phyloP scores from a whole-genome alignment of 1,140 invertebrate species.

The Drosophila santomea region DNA sequence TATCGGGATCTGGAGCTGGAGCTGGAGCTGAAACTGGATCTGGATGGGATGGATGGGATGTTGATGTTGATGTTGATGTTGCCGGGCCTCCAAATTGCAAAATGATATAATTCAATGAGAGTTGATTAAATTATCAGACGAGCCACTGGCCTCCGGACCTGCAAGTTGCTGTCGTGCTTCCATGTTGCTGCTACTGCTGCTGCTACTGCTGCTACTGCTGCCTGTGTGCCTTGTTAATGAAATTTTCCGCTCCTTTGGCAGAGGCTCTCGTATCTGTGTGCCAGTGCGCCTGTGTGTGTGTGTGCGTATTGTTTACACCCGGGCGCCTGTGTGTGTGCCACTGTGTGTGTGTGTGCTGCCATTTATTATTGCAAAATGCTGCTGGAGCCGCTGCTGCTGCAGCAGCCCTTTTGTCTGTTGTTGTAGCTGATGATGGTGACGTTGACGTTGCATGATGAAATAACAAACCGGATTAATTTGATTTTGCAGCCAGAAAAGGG shows the following conservation, averaged over 20 bases:
- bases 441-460: slow-evolving; percentile 82
- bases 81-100: slow-evolving; percentile 68
- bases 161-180: slow-evolving; percentile 22
- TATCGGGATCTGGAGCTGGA: slow-evolving; percentile 25
- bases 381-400: slow-evolving; percentile 32
- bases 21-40: slow-evolving; percentile 24
- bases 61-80: slow-evolving; percentile 10
- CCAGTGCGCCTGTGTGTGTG: slow-evolving; percentile 18
- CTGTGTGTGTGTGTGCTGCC: slow-evolving; percentile 48
- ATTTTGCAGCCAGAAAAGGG: slow-evolving; percentile 55
- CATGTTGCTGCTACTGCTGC: slow-evolving; percentile 28
- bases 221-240: slow-evolving; percentile 81
- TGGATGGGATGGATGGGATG: slow-evolving; percentile 4
- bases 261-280: slow-evolving; percentile 36
- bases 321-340: slow-evolving; percentile 9
- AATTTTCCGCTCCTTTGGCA: slow-evolving; percentile 79
- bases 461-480: slow-evolving; percentile 83
- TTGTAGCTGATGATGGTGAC: slow-evolving; percentile 81
- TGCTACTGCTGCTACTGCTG: slow-evolving; percentile 38
- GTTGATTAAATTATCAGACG: slow-evolving; percentile 79
- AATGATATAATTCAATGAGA: slow-evolving; percentile 83
- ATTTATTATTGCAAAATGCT: slow-evolving; percentile 80
- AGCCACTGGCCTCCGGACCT: slow-evolving; percentile 17
- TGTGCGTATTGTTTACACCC: slow-evolving; percentile 39
- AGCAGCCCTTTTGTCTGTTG: slow-evolving; percentile 73